phyloP scores from a whole-genome alignment of 2,888 invertebrate species.

The Drosophila algonquin region DNA sequence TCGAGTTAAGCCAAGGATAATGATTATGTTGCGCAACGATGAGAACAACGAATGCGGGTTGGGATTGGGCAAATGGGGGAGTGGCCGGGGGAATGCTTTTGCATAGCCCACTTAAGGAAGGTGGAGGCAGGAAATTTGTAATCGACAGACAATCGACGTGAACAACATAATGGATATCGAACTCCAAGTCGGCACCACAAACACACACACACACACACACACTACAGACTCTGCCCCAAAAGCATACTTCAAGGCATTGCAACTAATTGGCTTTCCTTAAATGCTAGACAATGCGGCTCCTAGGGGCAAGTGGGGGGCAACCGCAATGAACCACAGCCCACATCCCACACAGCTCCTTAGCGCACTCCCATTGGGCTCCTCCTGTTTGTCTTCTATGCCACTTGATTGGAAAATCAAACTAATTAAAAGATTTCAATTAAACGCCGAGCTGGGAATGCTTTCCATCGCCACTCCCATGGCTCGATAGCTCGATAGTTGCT shows the following conservation, averaged over 20 bases:
- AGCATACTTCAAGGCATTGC: slow-evolving; percentile 67
- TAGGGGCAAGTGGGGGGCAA: not conserved
- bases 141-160: slow-evolving; percentile 79
- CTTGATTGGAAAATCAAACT: slow-evolving; percentile 81
- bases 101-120: slow-evolving; percentile 51
- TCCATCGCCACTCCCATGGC: not conserved
- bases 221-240: slow-evolving; percentile 23
- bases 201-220: slow-evolving; percentile 31
- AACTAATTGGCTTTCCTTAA: slow-evolving; percentile 76
- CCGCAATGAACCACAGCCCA: slow-evolving; percentile 19
- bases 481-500: too few species aligned
- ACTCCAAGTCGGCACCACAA: slow-evolving; percentile 22
- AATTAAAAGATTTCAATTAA: slow-evolving; percentile 82
- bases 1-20: slow-evolving; percentile 78
- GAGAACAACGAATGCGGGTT: slow-evolving; percentile 1
- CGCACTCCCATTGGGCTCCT: slow-evolving; percentile 6
- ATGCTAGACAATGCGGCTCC: slow-evolving; percentile 52
- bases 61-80: not conserved
- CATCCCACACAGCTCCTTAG: slow-evolving; percentile 14
- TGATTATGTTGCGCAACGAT: slow-evolving; percentile 76
- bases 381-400: slow-evolving; percentile 52
- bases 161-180: slow-evolving; percentile 73
- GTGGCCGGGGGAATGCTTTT: slow-evolving; percentile 48
- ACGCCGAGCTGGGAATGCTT: slow-evolving; percentile 60
- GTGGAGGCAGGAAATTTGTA: slow-evolving; percentile 56